A percentile compares a stretch with the other conserved stretches of the same genome.
Conservation (phyloP, 1,140 invertebrate species). For the Pomacea maculata region DNA sequence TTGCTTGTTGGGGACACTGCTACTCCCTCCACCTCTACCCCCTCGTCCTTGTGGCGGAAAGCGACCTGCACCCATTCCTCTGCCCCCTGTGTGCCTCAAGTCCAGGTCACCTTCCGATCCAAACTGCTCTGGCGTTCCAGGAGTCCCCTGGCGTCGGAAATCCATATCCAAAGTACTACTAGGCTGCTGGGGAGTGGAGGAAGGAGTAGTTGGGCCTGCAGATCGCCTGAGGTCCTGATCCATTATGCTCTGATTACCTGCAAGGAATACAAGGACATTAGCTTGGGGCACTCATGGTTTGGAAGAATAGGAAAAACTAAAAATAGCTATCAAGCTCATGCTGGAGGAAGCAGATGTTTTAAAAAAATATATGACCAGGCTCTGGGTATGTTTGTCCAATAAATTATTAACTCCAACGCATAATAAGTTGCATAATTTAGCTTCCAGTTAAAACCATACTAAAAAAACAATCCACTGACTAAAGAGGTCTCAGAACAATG, state of each 20-base stretch:
- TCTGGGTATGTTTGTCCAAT: too few relatives aligned
- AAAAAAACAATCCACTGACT: neutral
- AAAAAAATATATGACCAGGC: too few relatives aligned
- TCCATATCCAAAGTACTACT: conserved; percentile 19
- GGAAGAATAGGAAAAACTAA: neutral
- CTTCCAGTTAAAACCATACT: neutral
- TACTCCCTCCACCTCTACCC: conserved; percentile 7
- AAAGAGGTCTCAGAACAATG: neutral
- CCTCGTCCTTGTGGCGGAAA: conserved; percentile 3
- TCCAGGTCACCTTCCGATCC: conserved; percentile 23
- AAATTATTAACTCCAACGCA: too few relatives aligned
- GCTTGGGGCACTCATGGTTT: neutral
- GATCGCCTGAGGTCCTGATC: conserved; percentile 23
- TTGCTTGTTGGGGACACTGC: neutral
- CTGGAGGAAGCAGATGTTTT: too few relatives aligned
- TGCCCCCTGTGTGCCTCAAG: conserved; percentile 22
- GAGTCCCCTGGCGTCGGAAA: conserved; percentile 13
- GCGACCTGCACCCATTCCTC: neutral
- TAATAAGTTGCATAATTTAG: neutral
- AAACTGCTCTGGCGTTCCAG: conserved; percentile 15
- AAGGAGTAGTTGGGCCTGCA: conserved; percentile 12
- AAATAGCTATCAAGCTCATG: neutral
- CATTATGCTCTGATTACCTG: conserved; percentile 12
- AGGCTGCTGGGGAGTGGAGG: conserved; percentile 16
- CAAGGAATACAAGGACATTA: neutral